Base-by-base conservation (phyloP, 2,113 vertebrate genomes). In the Ailurus styani region DNA sequence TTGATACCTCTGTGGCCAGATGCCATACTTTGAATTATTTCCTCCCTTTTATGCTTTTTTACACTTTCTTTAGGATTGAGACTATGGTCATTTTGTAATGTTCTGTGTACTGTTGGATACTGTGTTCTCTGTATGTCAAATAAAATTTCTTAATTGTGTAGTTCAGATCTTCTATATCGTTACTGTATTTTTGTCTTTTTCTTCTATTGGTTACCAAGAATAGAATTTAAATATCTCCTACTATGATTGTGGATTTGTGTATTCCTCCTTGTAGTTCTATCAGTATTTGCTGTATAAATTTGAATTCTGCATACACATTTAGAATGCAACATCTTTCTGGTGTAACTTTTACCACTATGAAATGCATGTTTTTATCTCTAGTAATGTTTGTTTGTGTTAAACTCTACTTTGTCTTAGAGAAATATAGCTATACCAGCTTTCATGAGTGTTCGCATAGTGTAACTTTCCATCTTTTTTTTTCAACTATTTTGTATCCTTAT, bases 11-110 rank as follows among this genome's bases (percentile, higher is more conserved):
- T 96, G 7, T 77, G 66, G 6, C 75, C 52, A 97, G 77, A 57
- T 40, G 77, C 60, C 18, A 66, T 42, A 93, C n/a, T 89, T 95
- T 79, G 21, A 27, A 52, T 95, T 95, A 64, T 85, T 79, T 97
- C 12, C 62, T 54, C 78, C 64, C 2, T 68, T 42, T 90, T 54
- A 89, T 25, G 60, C n/a, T 23, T 84, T 90, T 78, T 79, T 75
- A 73, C 2, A 85, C 25, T 87, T 92, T 90, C 31, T 87, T 92
- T 85, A 47, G 27, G 29, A 5, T 27, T 78, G 45, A 94, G 15
- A 6, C 85, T 82, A 6, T 83, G 29, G 23, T 60, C 60, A 64
- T 77, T 91, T 96, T 55, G 21, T 77, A 93, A 75, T 62, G 13
- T 93, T 82, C 50, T 45, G 20, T 93, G 23, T 93, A 86, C n/a